Evolutionary conservation across 2,888 invertebrate species (phyloP), one percentile per base, ranked within the genome.

Genomic region (Agriopis leucophaearia): DNA sequence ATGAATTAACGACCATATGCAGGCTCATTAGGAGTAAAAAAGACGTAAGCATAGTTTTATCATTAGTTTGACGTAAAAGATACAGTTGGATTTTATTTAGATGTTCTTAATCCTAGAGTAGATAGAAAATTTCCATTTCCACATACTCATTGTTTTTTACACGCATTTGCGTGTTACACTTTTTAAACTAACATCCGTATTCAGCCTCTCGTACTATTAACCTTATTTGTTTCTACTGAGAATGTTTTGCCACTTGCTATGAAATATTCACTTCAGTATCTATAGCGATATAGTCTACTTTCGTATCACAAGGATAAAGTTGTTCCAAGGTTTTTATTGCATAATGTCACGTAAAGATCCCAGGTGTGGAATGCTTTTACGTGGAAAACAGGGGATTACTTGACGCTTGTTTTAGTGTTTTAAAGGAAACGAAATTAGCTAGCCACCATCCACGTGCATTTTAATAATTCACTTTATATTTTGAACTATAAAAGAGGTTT

Each of bases 281-380:
- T 16, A 35, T 42, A 0, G 0, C 0, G 12, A 64, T 83, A 83
- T 75, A 79, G 78, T 71, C 50, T 38, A 72, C 70, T 74, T 61
- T 57, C 15, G 38, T 44, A 50, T 75, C 59, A 73, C 64, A 64
- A 56, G 35, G 64, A 76, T 76, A 74, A 82, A 72, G 78, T 74
- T 75, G 73, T 73, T 76, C 75, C 74, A 76, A 82, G 80, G 79
- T 80, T 83, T 88, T 91, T 91, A 92, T 91, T 89, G 88, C 86
- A 79, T 82, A 84, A 82, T 87, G 88, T 90, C 92, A 91, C 92
- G 92, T 81, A 87, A 89, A 82, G 86, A 87, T 86, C 87, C 88
- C 90, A 91, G 90, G 91, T 91, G 91, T 83, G 88, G 89, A 89
- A 89, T 89, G 87, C 88, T 88, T 90, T 88, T 85, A 88, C 88